These are phyloP conservation scores for Genyomyrus donnyi DNA, from an alignment of 2,113 vertebrate species.

Conservation along the genomic window DNA sequence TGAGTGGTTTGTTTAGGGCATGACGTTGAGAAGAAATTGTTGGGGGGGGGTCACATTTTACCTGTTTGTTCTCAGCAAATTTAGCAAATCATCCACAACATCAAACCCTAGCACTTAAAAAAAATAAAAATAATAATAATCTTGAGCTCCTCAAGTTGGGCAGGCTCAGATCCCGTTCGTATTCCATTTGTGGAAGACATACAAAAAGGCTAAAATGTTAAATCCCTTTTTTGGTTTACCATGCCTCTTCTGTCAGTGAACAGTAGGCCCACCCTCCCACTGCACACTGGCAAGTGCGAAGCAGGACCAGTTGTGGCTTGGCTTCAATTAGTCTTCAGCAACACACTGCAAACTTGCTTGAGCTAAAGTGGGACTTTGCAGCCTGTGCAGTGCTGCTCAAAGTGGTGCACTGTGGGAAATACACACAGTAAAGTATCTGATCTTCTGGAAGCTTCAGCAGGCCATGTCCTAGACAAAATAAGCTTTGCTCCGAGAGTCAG, in stretches of 20 bases:
- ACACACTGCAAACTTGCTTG: neutral
- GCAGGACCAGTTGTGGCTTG: neutral
- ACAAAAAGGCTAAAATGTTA: neutral
- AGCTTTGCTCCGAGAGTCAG: neutral
- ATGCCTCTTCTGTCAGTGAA: neutral
- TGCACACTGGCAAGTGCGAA: too few species aligned
- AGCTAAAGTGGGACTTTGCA: neutral
- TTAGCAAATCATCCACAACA: neutral
- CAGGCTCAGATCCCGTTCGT: neutral
- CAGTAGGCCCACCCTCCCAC: neutral
- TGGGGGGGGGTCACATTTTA: neutral
- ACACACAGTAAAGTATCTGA: slow-evolving; percentile 32
- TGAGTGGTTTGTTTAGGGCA: neutral
- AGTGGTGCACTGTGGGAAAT: slow-evolving; percentile 41
- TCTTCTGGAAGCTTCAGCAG: slow-evolving; percentile 32
- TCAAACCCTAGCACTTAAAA: neutral
- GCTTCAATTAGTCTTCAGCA: neutral
- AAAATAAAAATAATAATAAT: neutral
- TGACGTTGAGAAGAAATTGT: neutral
- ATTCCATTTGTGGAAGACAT: slow-evolving; percentile 16
- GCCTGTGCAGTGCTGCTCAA: slow-evolving; percentile 16
- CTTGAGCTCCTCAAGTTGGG: neutral
- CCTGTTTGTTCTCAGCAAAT: neutral
- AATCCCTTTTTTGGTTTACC: neutral
- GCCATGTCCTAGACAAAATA: slow-evolving; percentile 27